Base-by-base conservation (phyloP, 2,888 invertebrate species). In the Callosobruchus maculatus region DNA sequence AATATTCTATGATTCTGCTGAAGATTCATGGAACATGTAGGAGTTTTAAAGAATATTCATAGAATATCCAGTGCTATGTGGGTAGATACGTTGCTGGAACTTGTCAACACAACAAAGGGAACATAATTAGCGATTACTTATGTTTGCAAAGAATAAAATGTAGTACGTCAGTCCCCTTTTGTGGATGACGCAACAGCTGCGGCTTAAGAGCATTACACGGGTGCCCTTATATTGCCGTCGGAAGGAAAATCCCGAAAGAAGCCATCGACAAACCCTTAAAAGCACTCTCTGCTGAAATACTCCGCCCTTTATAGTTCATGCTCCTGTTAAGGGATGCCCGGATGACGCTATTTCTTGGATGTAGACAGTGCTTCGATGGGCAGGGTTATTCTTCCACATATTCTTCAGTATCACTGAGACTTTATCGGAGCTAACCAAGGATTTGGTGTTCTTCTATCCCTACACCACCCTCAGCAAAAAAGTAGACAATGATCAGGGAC, bases 131-230 rank as follows among this genome's bases (percentile, higher is more conserved):
- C n/a, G n/a, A n/a, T n/a, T n/a, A n/a, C n/a, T n/a, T n/a, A n/a
- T n/a, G n/a, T n/a, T 26, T 76, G 80, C n/a, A 5, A 20, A 21
- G 20, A 21, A 22, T 22, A 20, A 21, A 30, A 49, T 30, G 13
- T 18, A 13, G 13, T 13, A 49, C 13, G 1, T 13, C 49, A 49
- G 49, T 49, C 49, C 49, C 66, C 30, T 69, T 22, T 69, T 69
- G 21, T 22, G 13, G 4, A 20, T 22, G 70, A 81, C 78, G 81
- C 70, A 7, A 22, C 21, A 70, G 26, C 30, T 80, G 79, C 80
- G 78, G 77, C 79, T 81, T 82, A 82, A 81, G 80, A 80, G 80
- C 82, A 82, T 82, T 81, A 79, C 80, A 80, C 80, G 30, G 80
- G 82, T 70, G 30, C 20, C 22, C 70, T 70, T 20, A 70, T 22